Conservation (phyloP, 2,888 invertebrate genomes). For the Panopea generosa region DNA sequence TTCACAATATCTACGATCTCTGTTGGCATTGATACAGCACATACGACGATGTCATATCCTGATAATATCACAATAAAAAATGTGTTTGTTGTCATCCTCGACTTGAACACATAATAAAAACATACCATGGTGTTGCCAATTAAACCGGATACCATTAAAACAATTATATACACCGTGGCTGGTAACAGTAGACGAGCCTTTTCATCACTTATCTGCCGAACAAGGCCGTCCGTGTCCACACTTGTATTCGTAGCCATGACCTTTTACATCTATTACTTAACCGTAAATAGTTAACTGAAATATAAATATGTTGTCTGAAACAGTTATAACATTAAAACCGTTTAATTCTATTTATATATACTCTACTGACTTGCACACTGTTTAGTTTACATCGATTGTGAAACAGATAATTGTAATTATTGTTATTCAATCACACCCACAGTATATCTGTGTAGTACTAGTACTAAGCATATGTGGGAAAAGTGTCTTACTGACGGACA, state of each 20-base stretch:
- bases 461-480: too few species aligned
- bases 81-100: conserved; percentile 67
- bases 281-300: too few species aligned
- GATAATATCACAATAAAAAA: conserved; percentile 70
- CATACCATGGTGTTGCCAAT: conserved; percentile 69
- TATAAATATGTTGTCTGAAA: too few species aligned
- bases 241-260: not conserved
- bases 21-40: conserved; percentile 69
- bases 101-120: conserved; percentile 67
- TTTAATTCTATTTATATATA: too few species aligned
- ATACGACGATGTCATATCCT: conserved; percentile 67
- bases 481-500: too few species aligned
- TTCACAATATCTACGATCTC: conserved; percentile 73
- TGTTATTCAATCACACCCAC: too few species aligned
- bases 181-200: conserved; percentile 63
- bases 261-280: too few species aligned
- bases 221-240: not conserved
- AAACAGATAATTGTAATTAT: too few species aligned
- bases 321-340: too few species aligned
- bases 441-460: too few species aligned
- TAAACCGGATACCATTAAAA: conserved; percentile 66
- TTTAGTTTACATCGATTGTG: too few species aligned
- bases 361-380: too few species aligned
- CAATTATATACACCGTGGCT: conserved; percentile 64
- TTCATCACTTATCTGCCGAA: conserved; percentile 59